These are phyloP conservation scores for Acrobasis repandana DNA, from an alignment of 2,888 invertebrate species.

Conservation along the genomic window DNA sequence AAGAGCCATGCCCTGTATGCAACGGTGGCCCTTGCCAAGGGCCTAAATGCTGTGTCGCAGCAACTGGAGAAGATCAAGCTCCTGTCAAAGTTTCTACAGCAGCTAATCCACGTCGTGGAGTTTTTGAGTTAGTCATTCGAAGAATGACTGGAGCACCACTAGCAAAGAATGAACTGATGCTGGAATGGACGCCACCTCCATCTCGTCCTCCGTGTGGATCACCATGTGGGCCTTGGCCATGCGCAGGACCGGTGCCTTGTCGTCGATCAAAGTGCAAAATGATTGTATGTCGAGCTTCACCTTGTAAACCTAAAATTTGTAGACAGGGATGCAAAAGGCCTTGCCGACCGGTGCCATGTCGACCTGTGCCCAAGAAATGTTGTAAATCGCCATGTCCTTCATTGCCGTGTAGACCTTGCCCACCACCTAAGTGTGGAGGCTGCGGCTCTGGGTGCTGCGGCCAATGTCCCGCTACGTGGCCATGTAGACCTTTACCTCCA, in stretches of 20 bases:
- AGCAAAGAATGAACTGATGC: slow-evolving; percentile 71
- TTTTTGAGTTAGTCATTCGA: slow-evolving; percentile 72
- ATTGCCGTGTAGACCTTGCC: slow-evolving; percentile 36
- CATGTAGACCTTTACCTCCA: slow-evolving; percentile 27
- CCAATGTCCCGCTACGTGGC: slow-evolving; percentile 29
- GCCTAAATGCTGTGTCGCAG: slow-evolving; percentile 57
- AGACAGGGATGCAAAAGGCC: slow-evolving; percentile 46
- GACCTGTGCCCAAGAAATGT: slow-evolving; percentile 38
- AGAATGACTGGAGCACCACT: slow-evolving; percentile 67
- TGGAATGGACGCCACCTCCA: slow-evolving; percentile 75
- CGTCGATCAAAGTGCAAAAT: slow-evolving; percentile 59
- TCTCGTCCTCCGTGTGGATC: slow-evolving; percentile 45
- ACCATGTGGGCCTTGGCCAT: slow-evolving; percentile 39
- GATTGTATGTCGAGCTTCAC: slow-evolving; percentile 50
- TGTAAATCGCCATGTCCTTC: slow-evolving; percentile 40
- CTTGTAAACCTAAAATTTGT: slow-evolving; percentile 48
- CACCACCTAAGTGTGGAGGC: slow-evolving; percentile 4
- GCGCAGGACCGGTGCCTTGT: slow-evolving; percentile 38
- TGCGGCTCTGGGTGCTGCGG: slow-evolving; percentile 19
- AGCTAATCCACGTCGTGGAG: slow-evolving; percentile 68
- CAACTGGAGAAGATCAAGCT: slow-evolving; percentile 48
- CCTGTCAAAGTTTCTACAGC: slow-evolving; percentile 63
- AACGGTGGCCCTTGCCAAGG: slow-evolving; percentile 63
- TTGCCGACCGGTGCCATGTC: slow-evolving; percentile 43
- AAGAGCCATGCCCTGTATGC: slow-evolving; percentile 57